These are phyloP conservation scores for Thaumatotibia leucotreta DNA, from an alignment of 1,140 invertebrate genomes.

Conservation along the genomic window DNA sequence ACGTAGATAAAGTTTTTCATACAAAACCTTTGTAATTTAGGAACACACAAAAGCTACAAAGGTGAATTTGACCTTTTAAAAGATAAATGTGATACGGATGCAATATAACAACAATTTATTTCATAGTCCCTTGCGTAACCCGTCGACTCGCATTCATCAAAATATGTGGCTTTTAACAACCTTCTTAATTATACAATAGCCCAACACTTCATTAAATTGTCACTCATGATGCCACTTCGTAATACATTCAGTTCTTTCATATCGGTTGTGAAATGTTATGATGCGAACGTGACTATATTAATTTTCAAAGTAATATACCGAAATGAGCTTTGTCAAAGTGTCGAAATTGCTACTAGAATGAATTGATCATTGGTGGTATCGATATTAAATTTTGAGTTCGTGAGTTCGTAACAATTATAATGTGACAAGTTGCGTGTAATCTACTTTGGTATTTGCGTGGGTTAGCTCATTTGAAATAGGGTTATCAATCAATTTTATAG, in stretches of 20 bases:
- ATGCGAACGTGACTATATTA: slow-evolving; percentile 18
- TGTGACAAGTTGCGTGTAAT: neutral
- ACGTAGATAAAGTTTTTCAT: too few relatives aligned
- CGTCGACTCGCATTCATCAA: slow-evolving; percentile 51
- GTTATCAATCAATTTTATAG: neutral
- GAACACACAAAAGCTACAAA: neutral
- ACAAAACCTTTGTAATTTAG: neutral
- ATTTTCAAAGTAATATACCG: slow-evolving; percentile 7
- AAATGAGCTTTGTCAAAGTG: neutral
- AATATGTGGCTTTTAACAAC: slow-evolving; percentile 53
- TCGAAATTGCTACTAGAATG: neutral
- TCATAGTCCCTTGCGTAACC: slow-evolving; percentile 42
- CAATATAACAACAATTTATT: slow-evolving; percentile 32
- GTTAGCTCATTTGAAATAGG: neutral
- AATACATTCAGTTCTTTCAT: slow-evolving; percentile 28
- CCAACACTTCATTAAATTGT: slow-evolving; percentile 69
- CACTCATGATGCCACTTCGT: slow-evolving; percentile 47
- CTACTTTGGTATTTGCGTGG: neutral
- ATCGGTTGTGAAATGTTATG: slow-evolving; percentile 15
- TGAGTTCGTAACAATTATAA: neutral
- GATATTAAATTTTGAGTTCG: neutral
- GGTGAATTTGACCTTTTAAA: neutral
- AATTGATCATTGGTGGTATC: neutral
- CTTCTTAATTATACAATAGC: slow-evolving; percentile 57
- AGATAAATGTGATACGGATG: slow-evolving; percentile 16